Evolutionary conservation across 2,113 vertebrate species (phyloP).

Genomic region (Anser cygnoides): DNA sequence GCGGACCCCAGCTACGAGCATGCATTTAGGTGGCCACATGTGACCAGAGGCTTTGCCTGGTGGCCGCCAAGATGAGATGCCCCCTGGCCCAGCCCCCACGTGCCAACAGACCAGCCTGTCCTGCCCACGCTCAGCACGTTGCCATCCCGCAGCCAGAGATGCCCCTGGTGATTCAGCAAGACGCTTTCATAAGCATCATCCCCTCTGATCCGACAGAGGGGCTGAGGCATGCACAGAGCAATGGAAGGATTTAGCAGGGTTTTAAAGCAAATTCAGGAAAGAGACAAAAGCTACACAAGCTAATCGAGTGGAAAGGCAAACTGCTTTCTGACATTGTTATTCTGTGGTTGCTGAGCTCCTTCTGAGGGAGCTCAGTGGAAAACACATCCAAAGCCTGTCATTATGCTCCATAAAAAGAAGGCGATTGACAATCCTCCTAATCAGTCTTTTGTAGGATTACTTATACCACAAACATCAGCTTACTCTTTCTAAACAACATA

Average conservation of each 20-base stretch:
- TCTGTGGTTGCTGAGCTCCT: background rate
- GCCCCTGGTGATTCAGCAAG: background rate
- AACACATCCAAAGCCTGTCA: conserved; percentile 4
- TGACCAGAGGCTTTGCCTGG: background rate
- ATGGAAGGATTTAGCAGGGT: background rate
- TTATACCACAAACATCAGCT: background rate
- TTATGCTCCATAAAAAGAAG: background rate
- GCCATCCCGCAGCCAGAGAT: background rate
- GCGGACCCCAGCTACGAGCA: background rate
- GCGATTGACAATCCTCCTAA: background rate
- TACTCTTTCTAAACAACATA: background rate
- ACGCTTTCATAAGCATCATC: background rate
- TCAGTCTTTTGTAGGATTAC: background rate
- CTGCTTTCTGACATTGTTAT: conserved; percentile 24
- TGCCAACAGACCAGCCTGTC: fast-evolving
- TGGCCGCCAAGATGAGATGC: background rate
- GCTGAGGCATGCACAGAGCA: background rate
- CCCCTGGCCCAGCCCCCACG: background rate
- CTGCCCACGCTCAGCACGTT: background rate
- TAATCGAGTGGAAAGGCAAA: conserved; percentile 4
- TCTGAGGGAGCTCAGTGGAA: background rate
- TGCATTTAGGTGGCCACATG: background rate
- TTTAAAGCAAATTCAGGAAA: conserved; percentile 23
- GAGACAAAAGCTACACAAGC: background rate
- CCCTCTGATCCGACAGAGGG: background rate